Conservation (phyloP, 2,888 invertebrate species). For the Diploptera punctata region DNA sequence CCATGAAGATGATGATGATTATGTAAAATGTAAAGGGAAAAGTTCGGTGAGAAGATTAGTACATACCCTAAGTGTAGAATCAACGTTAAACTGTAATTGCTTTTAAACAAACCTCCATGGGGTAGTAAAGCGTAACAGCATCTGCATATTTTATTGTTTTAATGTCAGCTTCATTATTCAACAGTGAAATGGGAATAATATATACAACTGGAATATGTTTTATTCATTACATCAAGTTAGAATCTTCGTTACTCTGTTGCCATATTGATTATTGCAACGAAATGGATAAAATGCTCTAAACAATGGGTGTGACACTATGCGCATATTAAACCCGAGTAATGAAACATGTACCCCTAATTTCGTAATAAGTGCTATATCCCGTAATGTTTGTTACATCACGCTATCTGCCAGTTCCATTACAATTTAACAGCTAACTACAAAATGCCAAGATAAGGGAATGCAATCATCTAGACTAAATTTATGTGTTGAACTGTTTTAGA, state of each 20-base stretch:
- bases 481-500: no score
- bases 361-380: no score
- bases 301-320: not conserved
- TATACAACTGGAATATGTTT: not conserved
- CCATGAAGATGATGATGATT: no score
- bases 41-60: no score
- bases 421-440: no score
- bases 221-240: not conserved
- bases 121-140: not conserved
- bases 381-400: no score
- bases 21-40: no score
- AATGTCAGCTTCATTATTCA: no score
- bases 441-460: no score
- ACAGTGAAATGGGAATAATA: not conserved
- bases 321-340: not conserved
- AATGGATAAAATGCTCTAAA: not conserved
- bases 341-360: not conserved
- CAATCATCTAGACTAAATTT: no score
- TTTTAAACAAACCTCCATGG: not conserved
- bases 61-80: not conserved
- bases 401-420: no score
- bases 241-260: not conserved
- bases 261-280: not conserved
- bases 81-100: not conserved
- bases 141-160: not conserved